phyloP scores from a whole-genome alignment of 2,888 invertebrate genomes.

The Platycheirus albimanus region DNA sequence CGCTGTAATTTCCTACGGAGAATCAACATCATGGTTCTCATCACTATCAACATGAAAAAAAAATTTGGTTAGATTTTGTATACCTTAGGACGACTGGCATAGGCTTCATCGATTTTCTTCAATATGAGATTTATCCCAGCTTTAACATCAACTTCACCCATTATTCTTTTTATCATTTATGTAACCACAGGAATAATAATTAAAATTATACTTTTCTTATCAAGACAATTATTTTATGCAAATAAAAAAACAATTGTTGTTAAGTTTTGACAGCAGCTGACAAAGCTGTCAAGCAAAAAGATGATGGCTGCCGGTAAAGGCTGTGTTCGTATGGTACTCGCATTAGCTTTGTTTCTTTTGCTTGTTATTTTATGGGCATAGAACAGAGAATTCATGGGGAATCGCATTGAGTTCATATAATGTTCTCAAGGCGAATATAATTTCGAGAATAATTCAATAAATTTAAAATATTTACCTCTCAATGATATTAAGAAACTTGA shows the following conservation, averaged over 20 bases:
- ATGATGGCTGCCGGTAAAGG: constrained; percentile 3
- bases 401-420: no score
- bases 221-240: background rate
- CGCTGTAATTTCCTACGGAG: constrained; percentile 76
- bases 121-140: constrained; percentile 85
- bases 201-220: background rate
- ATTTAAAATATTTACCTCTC: no score
- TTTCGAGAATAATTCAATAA: no score
- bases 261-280: background rate
- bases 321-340: constrained; percentile 27
- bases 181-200: constrained; percentile 6
- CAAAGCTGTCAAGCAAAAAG: background rate
- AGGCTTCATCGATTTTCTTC: constrained; percentile 85
- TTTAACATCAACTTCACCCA: constrained; percentile 81
- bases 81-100: constrained; percentile 85
- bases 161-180: constrained; percentile 79
- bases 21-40: constrained; percentile 10
- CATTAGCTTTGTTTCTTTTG: no score
- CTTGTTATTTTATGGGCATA: no score
- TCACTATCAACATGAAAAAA: no score
- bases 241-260: background rate
- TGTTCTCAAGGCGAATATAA: no score
- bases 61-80: background rate
- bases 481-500: no score
- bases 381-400: no score